These are phyloP conservation scores for Staurois parvus DNA, from an alignment of 2,797 vertebrate genomes.

Conservation along the genomic window DNA sequence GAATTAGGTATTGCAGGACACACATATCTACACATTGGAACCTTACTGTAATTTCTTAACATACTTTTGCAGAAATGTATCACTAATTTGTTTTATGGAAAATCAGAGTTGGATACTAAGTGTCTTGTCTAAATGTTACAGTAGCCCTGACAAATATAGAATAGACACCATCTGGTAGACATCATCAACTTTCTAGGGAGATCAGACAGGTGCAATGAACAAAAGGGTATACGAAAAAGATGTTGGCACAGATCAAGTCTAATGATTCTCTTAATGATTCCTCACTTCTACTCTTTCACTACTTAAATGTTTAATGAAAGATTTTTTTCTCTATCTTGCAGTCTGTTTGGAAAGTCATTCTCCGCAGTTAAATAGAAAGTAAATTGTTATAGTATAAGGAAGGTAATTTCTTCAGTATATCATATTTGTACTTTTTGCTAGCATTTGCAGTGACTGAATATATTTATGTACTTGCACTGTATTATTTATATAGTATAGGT, in stretches of 20 bases:
- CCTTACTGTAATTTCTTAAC: background rate
- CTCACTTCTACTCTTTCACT: conserved; percentile 48
- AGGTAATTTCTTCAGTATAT: background rate
- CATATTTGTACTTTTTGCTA: background rate
- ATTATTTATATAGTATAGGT: too few species aligned
- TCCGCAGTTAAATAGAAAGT: background rate
- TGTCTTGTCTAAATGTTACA: conserved; percentile 1
- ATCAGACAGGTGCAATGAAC: conserved; percentile 46
- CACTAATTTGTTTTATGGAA: background rate
- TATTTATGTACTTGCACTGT: background rate
- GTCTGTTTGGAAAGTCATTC: background rate
- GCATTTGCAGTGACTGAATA: background rate
- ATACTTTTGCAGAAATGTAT: background rate
- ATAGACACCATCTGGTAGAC: conserved; percentile 47
- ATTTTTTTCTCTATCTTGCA: background rate
- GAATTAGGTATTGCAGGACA: too few species aligned
- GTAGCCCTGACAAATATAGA: background rate
- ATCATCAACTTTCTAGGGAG: conserved; percentile 37
- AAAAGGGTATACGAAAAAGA: conserved; percentile 40
- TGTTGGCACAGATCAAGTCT: conserved; percentile 16
- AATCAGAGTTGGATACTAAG: background rate
- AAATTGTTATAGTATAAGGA: background rate
- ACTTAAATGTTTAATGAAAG: conserved; percentile 54
- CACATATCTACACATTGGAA: background rate
- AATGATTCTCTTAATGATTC: conserved; percentile 42